Conservation (phyloP, 2,797 vertebrate genomes). For the Sylvilagus floridanus region DNA sequence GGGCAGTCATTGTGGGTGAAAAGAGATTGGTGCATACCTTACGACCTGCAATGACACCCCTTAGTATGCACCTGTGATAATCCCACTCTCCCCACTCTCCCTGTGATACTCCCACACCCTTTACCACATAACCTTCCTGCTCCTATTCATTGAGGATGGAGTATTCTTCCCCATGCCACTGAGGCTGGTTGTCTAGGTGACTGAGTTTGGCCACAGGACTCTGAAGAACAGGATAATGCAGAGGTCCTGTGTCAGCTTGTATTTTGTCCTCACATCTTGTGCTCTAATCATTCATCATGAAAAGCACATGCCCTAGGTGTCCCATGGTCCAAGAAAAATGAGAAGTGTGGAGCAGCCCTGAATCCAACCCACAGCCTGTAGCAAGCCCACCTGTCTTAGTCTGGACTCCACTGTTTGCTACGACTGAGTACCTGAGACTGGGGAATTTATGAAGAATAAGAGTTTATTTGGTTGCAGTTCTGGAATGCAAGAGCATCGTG, state of each 20-base stretch:
- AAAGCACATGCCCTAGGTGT: not conserved
- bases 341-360: rapidly evolving
- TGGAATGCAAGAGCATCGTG: too few relatives aligned
- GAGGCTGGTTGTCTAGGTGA: not conserved
- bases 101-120: too few relatives aligned
- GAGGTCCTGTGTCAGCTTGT: not conserved
- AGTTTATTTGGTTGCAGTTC: too few relatives aligned
- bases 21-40: too few relatives aligned
- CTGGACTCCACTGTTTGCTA: too few relatives aligned
- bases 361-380: not conserved
- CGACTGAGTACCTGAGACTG: too few relatives aligned
- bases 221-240: rapidly evolving
- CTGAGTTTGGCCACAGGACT: not conserved
- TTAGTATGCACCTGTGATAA: too few relatives aligned
- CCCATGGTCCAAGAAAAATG: not conserved
- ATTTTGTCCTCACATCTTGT: not conserved
- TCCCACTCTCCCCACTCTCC: too few relatives aligned
- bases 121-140: too few relatives aligned
- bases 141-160: not conserved
- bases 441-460: too few relatives aligned
- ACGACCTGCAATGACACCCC: not conserved
- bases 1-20: not conserved
- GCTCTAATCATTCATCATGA: rapidly evolving
- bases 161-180: rapidly evolving
- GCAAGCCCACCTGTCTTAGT: too few relatives aligned